These are phyloP conservation scores for Pteromalus puparum DNA, from an alignment of 1,140 invertebrate species.

Conservation along the genomic window DNA sequence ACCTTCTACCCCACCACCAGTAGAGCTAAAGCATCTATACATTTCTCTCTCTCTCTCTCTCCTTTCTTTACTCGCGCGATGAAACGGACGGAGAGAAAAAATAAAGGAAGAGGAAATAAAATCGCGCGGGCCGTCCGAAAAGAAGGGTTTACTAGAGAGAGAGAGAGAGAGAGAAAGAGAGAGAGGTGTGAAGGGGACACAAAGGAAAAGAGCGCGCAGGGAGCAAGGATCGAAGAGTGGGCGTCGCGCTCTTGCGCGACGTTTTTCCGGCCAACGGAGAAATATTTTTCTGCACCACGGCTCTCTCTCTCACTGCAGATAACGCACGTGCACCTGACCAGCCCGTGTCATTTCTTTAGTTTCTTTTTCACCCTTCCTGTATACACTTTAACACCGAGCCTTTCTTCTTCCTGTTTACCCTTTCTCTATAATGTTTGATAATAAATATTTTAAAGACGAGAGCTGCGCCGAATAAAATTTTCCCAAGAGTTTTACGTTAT, in stretches of 20 bases:
- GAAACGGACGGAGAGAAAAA: slow-evolving; percentile 63
- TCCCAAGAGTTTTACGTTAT: slow-evolving; percentile 35
- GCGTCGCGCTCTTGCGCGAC: slow-evolving; percentile 54
- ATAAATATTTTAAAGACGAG: slow-evolving; percentile 54
- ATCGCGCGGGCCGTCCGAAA: slow-evolving; percentile 22
- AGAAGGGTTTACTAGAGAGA: slow-evolving; percentile 49
- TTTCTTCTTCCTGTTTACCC: slow-evolving; percentile 24
- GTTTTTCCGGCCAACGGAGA: slow-evolving; percentile 58
- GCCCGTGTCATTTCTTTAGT: background rate
- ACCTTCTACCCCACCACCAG: slow-evolving; percentile 25
- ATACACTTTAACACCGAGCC: slow-evolving; percentile 50
- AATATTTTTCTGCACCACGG: slow-evolving; percentile 67
- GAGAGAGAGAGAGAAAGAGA: slow-evolving; percentile 46
- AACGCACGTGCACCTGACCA: slow-evolving; percentile 48
- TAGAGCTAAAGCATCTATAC: slow-evolving; percentile 57
- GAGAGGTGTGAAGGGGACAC: slow-evolving; percentile 53
- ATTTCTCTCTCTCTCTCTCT: slow-evolving; percentile 55
- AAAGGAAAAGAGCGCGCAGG: slow-evolving; percentile 54
- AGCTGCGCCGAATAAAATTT: slow-evolving; percentile 13
- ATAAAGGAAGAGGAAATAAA: slow-evolving; percentile 57
- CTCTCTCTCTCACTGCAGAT: slow-evolving; percentile 27
- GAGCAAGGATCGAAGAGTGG: slow-evolving; percentile 51
- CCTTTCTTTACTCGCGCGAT: slow-evolving; percentile 60
- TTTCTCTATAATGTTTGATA: slow-evolving; percentile 39
- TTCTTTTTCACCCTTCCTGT: slow-evolving; percentile 31